phyloP scores from a whole-genome alignment of 1,140 invertebrate species.

The Chironomus striatipennis region DNA sequence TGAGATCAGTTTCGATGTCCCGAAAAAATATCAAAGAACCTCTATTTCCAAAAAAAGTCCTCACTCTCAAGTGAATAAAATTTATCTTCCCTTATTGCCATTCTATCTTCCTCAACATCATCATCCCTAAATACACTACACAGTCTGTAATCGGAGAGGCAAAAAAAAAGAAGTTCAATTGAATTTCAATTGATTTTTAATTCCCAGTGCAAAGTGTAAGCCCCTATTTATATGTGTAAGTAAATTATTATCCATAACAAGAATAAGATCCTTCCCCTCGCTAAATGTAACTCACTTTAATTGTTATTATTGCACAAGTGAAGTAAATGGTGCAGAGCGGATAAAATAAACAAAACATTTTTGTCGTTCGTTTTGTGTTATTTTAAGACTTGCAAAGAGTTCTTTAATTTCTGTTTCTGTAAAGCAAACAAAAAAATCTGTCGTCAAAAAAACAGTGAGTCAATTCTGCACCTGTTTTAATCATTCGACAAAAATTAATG shows the following conservation, averaged over 20 bases:
- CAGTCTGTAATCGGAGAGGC: background rate
- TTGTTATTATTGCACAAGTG: conserved; percentile 8
- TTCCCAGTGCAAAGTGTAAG: background rate
- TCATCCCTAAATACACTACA: background rate
- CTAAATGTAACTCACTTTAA: background rate
- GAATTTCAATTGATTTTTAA: conserved; percentile 15
- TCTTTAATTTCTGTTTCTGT: background rate
- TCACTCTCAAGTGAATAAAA: too few relatives aligned
- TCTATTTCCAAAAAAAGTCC: too few relatives aligned
- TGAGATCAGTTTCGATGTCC: too few relatives aligned
- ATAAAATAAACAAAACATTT: background rate
- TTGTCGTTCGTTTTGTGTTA: background rate
- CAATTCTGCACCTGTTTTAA: background rate
- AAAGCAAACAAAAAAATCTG: background rate
- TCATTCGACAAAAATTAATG: background rate
- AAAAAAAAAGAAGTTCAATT: background rate
- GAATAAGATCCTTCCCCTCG: background rate
- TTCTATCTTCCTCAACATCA: background rate
- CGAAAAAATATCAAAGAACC: too few relatives aligned
- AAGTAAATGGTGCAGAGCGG: conserved; percentile 11
- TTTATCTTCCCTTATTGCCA: background rate
- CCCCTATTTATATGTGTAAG: conserved; percentile 2
- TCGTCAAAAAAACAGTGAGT: background rate
- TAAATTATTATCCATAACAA: conserved; percentile 15
- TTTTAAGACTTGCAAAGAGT: background rate